Conservation (phyloP, 2,888 invertebrate species). For the Perizoma flavofasciatum region DNA sequence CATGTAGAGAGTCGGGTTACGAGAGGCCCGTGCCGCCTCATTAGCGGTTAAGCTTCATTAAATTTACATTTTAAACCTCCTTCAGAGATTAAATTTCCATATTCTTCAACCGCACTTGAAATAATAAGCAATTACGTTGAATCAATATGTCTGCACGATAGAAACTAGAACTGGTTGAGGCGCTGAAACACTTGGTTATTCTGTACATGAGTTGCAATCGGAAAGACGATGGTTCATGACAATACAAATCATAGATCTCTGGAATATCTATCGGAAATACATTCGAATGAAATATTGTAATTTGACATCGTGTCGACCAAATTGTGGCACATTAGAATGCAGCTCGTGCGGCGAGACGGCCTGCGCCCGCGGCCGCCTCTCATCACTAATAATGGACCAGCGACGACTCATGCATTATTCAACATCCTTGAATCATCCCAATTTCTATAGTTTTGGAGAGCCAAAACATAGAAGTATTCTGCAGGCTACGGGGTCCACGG, state of each 20-base stretch:
- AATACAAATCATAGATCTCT: constrained; percentile 55
- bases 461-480: background rate
- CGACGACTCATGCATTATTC: constrained; percentile 73
- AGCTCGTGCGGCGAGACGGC: constrained; percentile 70
- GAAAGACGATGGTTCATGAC: constrained; percentile 44
- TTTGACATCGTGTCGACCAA: constrained; percentile 59
- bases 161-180: background rate
- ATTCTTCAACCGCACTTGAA: constrained; percentile 17
- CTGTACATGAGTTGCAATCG: constrained; percentile 41
- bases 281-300: constrained; percentile 64
- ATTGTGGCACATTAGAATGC: constrained; percentile 73
- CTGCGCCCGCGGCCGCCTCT: constrained; percentile 56
- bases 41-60: constrained; percentile 63
- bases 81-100: constrained; percentile 35
- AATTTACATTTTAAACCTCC: constrained; percentile 46
- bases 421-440: constrained; percentile 62
- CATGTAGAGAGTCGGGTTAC: constrained; percentile 58
- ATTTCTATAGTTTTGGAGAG: constrained; percentile 62
- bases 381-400: constrained; percentile 70
- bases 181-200: constrained; percentile 20
- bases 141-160: background rate
- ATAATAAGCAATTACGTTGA: constrained; percentile 11
- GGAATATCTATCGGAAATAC: constrained; percentile 59
- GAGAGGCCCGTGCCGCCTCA: constrained; percentile 69
- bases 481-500: constrained; percentile 26